phyloP scores from a whole-genome alignment of 2,888 invertebrate genomes.

The Embidobia sp. region DNA sequence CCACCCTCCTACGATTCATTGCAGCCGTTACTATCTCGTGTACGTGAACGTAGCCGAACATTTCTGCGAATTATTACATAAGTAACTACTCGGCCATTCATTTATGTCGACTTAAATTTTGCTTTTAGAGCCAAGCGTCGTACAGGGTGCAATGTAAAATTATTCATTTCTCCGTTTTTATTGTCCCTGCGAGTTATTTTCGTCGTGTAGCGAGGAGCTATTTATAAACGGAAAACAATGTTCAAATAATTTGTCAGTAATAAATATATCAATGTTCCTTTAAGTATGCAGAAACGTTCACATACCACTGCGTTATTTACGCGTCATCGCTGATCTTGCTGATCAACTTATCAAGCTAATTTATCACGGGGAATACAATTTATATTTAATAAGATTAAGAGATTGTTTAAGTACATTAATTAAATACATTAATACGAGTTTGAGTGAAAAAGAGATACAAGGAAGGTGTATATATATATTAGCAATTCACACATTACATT shows the following conservation, averaged over 20 bases:
- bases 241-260: slow-evolving; percentile 19
- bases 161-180: background rate
- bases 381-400: slow-evolving; percentile 11
- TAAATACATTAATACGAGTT: too few species aligned
- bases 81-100: slow-evolving; percentile 18
- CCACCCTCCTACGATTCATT: slow-evolving; percentile 49
- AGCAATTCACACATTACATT: too few species aligned
- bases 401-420: slow-evolving; percentile 32
- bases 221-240: slow-evolving; percentile 23
- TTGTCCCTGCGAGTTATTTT: too few species aligned
- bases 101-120: slow-evolving; percentile 33
- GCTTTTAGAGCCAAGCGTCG: too few species aligned
- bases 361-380: slow-evolving; percentile 20
- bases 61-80: slow-evolving; percentile 50
- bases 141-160: slow-evolving; percentile 2
- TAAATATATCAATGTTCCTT: slow-evolving; percentile 19
- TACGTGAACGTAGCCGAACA: slow-evolving; percentile 16
- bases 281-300: background rate
- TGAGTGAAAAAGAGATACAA: too few species aligned
- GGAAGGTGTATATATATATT: too few species aligned
- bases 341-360: slow-evolving; percentile 27
- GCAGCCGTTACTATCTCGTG: slow-evolving; percentile 23
- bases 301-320: slow-evolving; percentile 19
- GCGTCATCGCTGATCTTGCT: slow-evolving; percentile 27
- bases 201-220: background rate